phyloP scores from a whole-genome alignment of 2,797 vertebrate genomes.

The Tolypeutes matacus region DNA sequence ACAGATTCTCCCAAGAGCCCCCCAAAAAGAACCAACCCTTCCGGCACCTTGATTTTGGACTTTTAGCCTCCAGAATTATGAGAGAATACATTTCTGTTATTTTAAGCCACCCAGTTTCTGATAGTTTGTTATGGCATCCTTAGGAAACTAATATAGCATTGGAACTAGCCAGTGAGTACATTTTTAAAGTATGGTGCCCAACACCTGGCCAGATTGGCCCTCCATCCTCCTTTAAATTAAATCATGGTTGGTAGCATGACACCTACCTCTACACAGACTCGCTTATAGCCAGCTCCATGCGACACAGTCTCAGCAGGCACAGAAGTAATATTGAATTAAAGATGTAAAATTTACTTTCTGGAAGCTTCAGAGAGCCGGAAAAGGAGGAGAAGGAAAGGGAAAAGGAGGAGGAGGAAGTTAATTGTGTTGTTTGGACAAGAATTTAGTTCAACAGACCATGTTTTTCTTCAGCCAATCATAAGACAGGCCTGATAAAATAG shows the following conservation, averaged over 20 bases:
- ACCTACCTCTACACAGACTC: background rate
- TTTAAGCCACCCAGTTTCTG: too few relatives aligned
- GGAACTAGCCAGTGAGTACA: constrained; percentile 1
- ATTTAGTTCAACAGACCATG: constrained; percentile 72
- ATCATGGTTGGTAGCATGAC: background rate
- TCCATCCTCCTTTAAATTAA: background rate
- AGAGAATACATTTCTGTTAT: too few relatives aligned
- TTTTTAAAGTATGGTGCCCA: background rate
- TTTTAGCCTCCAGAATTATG: too few relatives aligned
- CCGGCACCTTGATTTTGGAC: too few relatives aligned
- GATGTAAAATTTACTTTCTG: constrained; percentile 72
- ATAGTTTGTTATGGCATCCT: too few relatives aligned
- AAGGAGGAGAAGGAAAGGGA: constrained; percentile 83
- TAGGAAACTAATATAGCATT: background rate
- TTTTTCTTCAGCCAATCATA: constrained; percentile 61
- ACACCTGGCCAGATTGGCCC: background rate
- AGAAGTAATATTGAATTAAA: constrained; percentile 66
- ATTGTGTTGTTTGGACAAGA: constrained; percentile 82
- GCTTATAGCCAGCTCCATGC: too few relatives aligned
- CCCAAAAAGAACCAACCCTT: too few relatives aligned
- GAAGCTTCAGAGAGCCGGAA: constrained; percentile 79
- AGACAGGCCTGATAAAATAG: constrained; percentile 72
- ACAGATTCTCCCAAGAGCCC: too few relatives aligned
- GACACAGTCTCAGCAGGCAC: background rate
- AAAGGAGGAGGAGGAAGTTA: constrained; percentile 84